Percentiles rank a stretch among this genome's conserved stretches.
Evolutionary conservation across 2,888 invertebrate genomes (phyloP).

Genomic region (Cheilosia impressa): DNA sequence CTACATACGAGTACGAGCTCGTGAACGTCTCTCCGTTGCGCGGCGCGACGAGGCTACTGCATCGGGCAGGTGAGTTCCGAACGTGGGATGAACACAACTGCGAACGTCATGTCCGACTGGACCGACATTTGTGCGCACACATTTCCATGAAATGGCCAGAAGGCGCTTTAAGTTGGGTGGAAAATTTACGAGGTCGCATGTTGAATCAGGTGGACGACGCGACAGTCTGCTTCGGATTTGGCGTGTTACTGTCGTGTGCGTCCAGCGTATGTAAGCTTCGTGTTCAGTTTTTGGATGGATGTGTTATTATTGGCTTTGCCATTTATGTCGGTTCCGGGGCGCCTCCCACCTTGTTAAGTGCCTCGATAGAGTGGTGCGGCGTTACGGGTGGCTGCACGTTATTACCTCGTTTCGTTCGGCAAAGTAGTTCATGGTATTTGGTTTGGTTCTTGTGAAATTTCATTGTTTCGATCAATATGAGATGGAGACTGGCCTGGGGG

Average conservation of each 20-base stretch:
- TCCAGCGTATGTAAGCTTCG: constrained; percentile 2
- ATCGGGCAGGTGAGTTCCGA: constrained; percentile 60
- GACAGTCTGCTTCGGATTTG: constrained; percentile 18
- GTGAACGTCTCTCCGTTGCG: background rate
- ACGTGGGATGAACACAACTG: constrained; percentile 67
- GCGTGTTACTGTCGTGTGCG: constrained; percentile 42
- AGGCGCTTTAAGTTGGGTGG: constrained; percentile 33
- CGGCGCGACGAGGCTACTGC: constrained; percentile 62
- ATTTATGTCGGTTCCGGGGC: constrained; percentile 47
- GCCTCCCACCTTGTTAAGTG: constrained; percentile 33
- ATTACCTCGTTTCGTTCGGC: too few species aligned
- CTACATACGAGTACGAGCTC: constrained; percentile 34
- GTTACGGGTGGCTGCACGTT: too few species aligned
- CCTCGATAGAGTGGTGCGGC: background rate
- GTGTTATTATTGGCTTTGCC: constrained; percentile 29
- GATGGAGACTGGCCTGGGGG: too few species aligned
- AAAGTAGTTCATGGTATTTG: too few species aligned
- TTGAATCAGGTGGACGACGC: constrained; percentile 53
- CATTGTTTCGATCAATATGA: too few species aligned
- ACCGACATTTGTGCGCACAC: constrained; percentile 3
- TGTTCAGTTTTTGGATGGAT: constrained; percentile 25
- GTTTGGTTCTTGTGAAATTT: too few species aligned
- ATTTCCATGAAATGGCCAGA: constrained; percentile 10
- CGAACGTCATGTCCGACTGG: constrained; percentile 48
- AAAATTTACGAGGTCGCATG: constrained; percentile 61